These are phyloP conservation scores for Sus cebifrons DNA, from an alignment of 2,797 vertebrate genomes.

Conservation along the genomic window DNA sequence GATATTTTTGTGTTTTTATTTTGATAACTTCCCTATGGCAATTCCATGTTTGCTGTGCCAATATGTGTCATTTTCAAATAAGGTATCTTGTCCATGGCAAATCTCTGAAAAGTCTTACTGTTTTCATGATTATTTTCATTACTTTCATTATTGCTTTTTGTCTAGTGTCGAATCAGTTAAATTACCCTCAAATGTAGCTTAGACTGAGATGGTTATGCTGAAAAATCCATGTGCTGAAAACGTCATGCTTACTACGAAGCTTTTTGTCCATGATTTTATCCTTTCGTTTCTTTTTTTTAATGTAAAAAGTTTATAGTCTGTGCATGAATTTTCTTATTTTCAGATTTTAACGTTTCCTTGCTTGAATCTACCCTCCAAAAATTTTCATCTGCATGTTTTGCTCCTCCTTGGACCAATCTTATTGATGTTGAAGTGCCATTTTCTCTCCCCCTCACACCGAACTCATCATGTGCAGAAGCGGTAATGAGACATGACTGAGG, in stretches of 20 bases:
- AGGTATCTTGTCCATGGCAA: background rate
- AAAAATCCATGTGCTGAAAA: background rate
- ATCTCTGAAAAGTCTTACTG: background rate
- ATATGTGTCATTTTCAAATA: conserved; percentile 25
- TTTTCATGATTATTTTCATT: background rate
- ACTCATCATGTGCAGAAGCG: background rate
- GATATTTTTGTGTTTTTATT: background rate
- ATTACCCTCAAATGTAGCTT: background rate
- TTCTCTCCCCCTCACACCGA: background rate
- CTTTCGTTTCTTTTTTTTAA: background rate
- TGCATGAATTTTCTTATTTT: background rate
- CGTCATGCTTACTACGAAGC: too few species aligned
- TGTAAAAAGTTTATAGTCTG: background rate
- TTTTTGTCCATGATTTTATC: fast-evolving
- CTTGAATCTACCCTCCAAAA: background rate
- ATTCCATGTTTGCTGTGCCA: background rate
- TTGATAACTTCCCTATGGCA: background rate
- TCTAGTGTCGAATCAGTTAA: background rate
- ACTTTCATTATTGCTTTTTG: background rate
- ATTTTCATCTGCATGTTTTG: background rate
- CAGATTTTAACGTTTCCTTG: background rate
- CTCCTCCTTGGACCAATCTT: conserved; percentile 43
- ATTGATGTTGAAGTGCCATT: background rate
- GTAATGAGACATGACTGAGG: conserved; percentile 66
- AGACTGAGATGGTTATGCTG: background rate